These are phyloP conservation scores for Ctenoplectra terminalis DNA, from an alignment of 1,140 invertebrate genomes.

Conservation along the genomic window DNA sequence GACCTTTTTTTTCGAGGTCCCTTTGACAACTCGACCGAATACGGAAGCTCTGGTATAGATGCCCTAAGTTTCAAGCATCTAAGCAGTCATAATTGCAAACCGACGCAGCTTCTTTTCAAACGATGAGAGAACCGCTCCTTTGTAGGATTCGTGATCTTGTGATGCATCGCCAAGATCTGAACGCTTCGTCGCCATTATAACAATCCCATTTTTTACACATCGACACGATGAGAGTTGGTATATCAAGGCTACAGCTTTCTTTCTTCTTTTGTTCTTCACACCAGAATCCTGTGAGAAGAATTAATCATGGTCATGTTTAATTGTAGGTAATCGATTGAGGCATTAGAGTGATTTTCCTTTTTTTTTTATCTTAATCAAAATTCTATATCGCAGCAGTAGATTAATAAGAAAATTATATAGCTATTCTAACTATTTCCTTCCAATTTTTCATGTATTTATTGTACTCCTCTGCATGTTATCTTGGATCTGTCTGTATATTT, in stretches of 20 bases:
- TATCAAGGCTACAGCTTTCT: not conserved
- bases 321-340: too few relatives aligned
- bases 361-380: too few relatives aligned
- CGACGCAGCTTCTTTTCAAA: not conserved
- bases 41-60: not conserved
- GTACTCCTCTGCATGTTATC: too few relatives aligned
- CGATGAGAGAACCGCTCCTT: not conserved
- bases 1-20: not conserved
- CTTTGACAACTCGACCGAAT: slow-evolving; percentile 13
- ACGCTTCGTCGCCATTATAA: not conserved
- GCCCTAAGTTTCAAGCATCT: not conserved
- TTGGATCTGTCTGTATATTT: too few relatives aligned
- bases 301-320: too few relatives aligned
- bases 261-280: not conserved
- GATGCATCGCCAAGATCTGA: not conserved
- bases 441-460: too few relatives aligned
- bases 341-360: too few relatives aligned
- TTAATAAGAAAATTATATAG: too few relatives aligned
- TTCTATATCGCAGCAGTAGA: too few relatives aligned
- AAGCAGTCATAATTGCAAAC: slow-evolving; percentile 10
- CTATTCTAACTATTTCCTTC: too few relatives aligned
- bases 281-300: too few relatives aligned
- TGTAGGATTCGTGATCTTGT: not conserved
- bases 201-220: not conserved
- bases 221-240: not conserved